Base-by-base conservation (phyloP, 2,113 vertebrate species). In the Neodontobutis hainanensis region DNA sequence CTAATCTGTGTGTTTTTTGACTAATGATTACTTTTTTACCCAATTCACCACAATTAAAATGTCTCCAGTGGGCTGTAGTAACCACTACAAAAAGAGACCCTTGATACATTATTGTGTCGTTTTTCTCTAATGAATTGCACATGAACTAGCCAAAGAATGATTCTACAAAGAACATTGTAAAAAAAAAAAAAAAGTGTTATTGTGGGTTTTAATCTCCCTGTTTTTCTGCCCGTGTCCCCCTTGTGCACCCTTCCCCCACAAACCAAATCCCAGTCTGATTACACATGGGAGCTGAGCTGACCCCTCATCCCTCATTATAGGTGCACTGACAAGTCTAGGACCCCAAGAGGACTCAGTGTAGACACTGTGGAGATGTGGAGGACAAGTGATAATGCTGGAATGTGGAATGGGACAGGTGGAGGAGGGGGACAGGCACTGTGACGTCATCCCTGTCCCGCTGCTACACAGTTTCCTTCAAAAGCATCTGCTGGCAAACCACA, bases 141-240 rank as follows among this genome's bases (percentile, higher is more conserved):
- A 59, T 59, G 45, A 43, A 49, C 55, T 40, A 11, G 45, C 16
- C 11, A 14, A 60, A 68, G 35, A 34, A 5, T 49, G 45, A 67
- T 61, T 68, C 1, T 16, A 48, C 40, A 19, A 35, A 57, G 57
- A 19, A 79, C 49, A 3, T 48, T 55, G 68, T 57, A 72, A 68
- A 63, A 60, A 87, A 78, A 73, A 69, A 72, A 68, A 63, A 60
- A 87, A 78, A 73, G 72, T 38, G 74, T 79, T 81, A 71, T 70
- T 76, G 74, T 68, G 59, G 8, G 11, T 58, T 71, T 80, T 85
- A 73, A 86, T 86, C 85, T 71, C 69, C 62, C 60, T 88, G 83
- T 88, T 88, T 88, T 85, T 83, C 78, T 76, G 63, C 73, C 70
- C 32, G 70, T 74, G 65, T 68, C 50, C 66, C 65, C 65, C 52